These are phyloP conservation scores for Platichthys stellatus DNA, from an alignment of 2,113 vertebrate genomes.

Conservation along the genomic window DNA sequence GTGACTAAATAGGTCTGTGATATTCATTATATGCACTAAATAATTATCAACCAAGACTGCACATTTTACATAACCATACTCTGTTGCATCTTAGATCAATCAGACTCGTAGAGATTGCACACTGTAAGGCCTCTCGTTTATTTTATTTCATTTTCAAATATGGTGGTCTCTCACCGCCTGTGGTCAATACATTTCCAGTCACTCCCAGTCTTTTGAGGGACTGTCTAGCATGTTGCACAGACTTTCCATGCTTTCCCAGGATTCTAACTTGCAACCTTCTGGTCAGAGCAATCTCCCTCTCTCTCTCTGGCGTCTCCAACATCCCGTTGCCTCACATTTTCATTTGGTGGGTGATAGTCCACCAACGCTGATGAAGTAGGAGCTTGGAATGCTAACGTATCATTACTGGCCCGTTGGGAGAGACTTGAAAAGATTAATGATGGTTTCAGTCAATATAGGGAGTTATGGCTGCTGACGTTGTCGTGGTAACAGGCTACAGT, in stretches of 20 bases:
- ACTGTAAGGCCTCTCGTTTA: neutral
- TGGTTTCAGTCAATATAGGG: conserved; percentile 62
- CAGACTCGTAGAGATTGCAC: neutral
- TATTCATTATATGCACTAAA: too few relatives aligned
- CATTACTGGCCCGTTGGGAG: conserved; percentile 69
- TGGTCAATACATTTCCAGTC: conserved; percentile 12
- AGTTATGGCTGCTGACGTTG: conserved; percentile 63
- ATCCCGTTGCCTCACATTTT: conserved; percentile 59
- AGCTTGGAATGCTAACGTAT: conserved; percentile 68
- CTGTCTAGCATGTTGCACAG: neutral
- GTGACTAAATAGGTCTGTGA: too few relatives aligned
- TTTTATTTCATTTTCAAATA: neutral
- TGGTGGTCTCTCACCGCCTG: neutral
- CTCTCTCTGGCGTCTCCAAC: conserved; percentile 30
- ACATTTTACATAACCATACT: too few relatives aligned
- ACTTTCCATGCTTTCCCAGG: conserved; percentile 32
- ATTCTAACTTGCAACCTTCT: conserved; percentile 47
- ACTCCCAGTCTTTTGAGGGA: neutral
- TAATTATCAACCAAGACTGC: too few relatives aligned
- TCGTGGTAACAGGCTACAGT: conserved; percentile 71
- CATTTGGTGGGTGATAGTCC: conserved; percentile 69
- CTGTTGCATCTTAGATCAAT: too few relatives aligned
- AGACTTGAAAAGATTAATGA: conserved; percentile 72
- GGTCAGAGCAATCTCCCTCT: conserved; percentile 23
- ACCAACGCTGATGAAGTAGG: conserved; percentile 38